Percentiles rank a stretch among this genome's conserved stretches.
Evolutionary conservation across 2,888 invertebrate species (phyloP).

Genomic region (Caenorhabditis auriculariae): DNA sequence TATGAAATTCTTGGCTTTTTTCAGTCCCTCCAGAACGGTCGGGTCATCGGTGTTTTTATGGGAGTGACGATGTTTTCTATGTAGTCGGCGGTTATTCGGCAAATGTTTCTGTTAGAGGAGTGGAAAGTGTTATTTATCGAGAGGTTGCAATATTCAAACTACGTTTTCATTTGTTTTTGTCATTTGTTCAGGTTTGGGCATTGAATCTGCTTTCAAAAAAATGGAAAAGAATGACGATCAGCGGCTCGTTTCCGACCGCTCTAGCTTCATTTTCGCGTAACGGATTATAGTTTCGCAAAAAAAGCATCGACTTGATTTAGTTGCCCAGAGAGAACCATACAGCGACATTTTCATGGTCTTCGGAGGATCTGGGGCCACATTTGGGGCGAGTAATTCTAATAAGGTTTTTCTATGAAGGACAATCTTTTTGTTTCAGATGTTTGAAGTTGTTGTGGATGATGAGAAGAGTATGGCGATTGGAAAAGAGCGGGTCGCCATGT

Average conservation of each 20-base stretch:
- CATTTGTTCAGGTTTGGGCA: constrained; percentile 31
- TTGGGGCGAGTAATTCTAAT: constrained; percentile 35
- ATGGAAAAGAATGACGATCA: constrained; percentile 35
- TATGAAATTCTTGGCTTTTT: no score
- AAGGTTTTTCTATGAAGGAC: constrained; percentile 22
- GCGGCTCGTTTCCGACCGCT: constrained; percentile 25
- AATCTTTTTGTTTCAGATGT: no score
- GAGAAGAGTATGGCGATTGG: constrained; percentile 8
- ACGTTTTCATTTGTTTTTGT: no score
- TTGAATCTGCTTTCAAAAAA: constrained; percentile 38
- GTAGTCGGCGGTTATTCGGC: constrained; percentile 48
- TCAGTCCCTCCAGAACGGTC: constrained; percentile 38
- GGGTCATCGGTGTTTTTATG: constrained; percentile 52
- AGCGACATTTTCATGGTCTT: constrained; percentile 31
- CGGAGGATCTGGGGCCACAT: constrained; percentile 46
- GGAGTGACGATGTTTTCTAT: constrained; percentile 52
- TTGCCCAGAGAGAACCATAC: constrained; percentile 19
- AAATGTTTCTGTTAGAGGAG: no score
- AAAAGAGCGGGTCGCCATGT: constrained; percentile 1
- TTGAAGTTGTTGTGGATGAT: constrained; percentile 17
- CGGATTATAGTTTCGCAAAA: not conserved
- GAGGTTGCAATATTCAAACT: constrained; percentile 4
- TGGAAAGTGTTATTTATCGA: constrained; percentile 3
- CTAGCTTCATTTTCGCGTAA: constrained; percentile 51
- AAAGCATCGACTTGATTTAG: constrained; percentile 14